These are phyloP conservation scores for Ceratothoa steindachneri DNA, from an alignment of 2,888 invertebrate species.

Conservation along the genomic window DNA sequence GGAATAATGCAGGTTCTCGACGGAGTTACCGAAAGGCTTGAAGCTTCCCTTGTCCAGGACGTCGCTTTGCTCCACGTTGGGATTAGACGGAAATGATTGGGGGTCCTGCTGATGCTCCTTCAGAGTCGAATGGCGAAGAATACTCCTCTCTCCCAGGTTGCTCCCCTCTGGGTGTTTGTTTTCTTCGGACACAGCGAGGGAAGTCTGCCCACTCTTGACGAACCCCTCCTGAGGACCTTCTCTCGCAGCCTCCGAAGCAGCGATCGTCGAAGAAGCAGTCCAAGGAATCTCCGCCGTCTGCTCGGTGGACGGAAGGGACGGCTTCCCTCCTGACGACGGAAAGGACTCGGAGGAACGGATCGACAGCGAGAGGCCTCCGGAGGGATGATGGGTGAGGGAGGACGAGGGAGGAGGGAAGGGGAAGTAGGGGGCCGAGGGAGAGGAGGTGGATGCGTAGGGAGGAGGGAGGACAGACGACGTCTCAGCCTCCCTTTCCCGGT, in stretches of 20 bases:
- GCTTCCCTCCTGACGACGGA: background rate
- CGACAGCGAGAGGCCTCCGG: background rate
- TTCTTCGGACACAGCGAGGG: background rate
- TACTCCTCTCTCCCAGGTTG: background rate
- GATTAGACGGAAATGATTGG: no score
- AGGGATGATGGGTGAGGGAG: background rate
- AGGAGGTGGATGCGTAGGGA: background rate
- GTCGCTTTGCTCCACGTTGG: background rate
- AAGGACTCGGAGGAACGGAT: conserved; percentile 12
- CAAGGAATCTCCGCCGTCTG: background rate
- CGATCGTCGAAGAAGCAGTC: background rate
- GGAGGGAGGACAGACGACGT: background rate
- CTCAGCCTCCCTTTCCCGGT: conserved; percentile 44
- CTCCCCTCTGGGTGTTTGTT: background rate
- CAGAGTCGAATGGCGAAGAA: background rate
- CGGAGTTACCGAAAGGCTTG: background rate
- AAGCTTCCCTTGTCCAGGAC: background rate
- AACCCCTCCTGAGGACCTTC: background rate
- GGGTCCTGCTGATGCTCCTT: background rate
- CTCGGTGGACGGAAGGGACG: background rate
- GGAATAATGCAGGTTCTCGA: background rate
- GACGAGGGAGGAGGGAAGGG: conserved; percentile 1
- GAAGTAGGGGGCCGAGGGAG: background rate
- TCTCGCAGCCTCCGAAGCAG: background rate
- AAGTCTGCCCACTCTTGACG: background rate